Evolutionary conservation across 2,113 vertebrate genomes (phyloP).

Genomic region (Galbula dea): DNA sequence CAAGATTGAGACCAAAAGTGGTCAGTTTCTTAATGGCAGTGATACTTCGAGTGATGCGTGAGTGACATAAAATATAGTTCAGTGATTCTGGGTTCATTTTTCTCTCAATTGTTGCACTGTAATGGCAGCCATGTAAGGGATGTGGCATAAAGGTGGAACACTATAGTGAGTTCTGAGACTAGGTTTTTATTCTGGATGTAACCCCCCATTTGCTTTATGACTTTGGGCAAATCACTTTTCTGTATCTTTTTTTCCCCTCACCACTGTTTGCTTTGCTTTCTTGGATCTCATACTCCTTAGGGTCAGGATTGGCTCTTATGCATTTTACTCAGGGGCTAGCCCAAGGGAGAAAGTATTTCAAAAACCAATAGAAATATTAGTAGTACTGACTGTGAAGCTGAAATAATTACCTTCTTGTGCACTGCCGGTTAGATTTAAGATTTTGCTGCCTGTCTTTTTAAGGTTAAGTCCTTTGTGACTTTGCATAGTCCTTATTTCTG

Average conservation of each 20-base stretch:
- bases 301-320: not conserved
- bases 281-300: not conserved
- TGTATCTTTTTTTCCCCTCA: not conserved
- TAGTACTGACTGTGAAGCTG: not conserved
- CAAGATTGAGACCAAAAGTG: not conserved
- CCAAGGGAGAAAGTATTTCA: not conserved
- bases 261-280: not conserved
- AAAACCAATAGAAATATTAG: not conserved
- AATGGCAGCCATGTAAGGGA: not conserved
- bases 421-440: not conserved
- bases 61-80: not conserved
- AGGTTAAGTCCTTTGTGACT: not conserved
- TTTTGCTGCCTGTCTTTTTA: not conserved
- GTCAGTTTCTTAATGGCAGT: not conserved
- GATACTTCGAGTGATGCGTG: not conserved
- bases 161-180: not conserved
- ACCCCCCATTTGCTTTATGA: not conserved
- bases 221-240: not conserved
- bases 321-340: not conserved
- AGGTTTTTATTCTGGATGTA: not conserved
- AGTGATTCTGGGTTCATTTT: not conserved
- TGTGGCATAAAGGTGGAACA: not conserved
- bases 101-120: not conserved
- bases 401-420: not conserved
- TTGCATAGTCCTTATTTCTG: not conserved